Base-by-base conservation (phyloP, 2,797 vertebrate genomes). In the Percopsis omiscomaycus region DNA sequence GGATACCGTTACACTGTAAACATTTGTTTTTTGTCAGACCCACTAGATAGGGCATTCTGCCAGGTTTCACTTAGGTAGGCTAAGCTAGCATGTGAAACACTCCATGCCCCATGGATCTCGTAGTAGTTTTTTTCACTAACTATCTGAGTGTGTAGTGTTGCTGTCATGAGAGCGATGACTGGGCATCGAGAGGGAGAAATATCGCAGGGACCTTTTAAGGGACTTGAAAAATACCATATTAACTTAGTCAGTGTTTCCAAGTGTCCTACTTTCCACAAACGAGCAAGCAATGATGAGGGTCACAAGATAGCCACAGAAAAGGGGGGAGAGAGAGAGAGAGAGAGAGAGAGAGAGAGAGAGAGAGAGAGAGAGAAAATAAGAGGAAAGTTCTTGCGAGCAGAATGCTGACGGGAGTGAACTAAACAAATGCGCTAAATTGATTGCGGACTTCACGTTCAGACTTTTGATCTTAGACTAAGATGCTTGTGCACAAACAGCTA, bases 191-290 rank as follows among this genome's bases (percentile, higher is more conserved):
- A 86, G 86, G 79, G 37, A 62, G 58, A 81, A 37, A 66, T 82
- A 16, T 22, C 56, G 75, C 64, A 6, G 6, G 66, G 74, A 83
- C 66, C 78, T 83, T 84, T 68, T 74, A 56, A 75, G 78, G 74
- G 81, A 79, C 84, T 85, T 89, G 32, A 81, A 73, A 89, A 90
- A 92, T 89, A 89, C 91, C 83, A 79, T 82, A 83, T 90, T 69
- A 77, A 74, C 80, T 89, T 78, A 79, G 89, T 92, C 90, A 92
- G 80, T 84, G 85, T 92, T 92, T 93, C 90, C 85, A 71, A 84
- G 81, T 83, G 89, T 57, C 88, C 88, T 90, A 89, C 83, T 90
- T 93, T 91, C 82, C 74, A 79, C 68, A 79, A 88, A 75, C 1
- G 69, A 86, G 77, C 78, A 64, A 86, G 78, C 84, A 58, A 46